Conservation (phyloP, 2,888 invertebrate species). For the Rhorus exstirpatorius region DNA sequence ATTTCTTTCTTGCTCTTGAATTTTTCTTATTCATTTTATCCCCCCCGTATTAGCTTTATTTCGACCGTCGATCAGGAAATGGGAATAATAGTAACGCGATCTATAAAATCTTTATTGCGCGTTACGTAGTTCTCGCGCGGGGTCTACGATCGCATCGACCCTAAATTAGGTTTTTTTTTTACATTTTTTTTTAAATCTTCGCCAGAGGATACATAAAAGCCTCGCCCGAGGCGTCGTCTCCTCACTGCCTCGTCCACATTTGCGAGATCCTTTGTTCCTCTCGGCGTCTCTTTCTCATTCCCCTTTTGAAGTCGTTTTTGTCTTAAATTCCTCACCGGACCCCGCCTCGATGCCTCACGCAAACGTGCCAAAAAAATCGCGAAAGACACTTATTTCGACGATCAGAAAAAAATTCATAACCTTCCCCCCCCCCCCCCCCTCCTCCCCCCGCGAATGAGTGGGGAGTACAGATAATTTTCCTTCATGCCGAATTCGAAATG, state of each 20-base stretch:
- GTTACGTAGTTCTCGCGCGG: no score
- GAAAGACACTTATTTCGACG: slow-evolving; percentile 40
- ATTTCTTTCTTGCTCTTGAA: slow-evolving; percentile 26
- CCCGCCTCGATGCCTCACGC: slow-evolving; percentile 63
- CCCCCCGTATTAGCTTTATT: no score
- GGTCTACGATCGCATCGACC: no score
- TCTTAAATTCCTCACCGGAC: slow-evolving; percentile 45
- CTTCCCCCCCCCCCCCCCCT: not conserved
- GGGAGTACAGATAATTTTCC: not conserved
- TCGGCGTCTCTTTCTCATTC: slow-evolving; percentile 47
- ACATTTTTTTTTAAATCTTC: slow-evolving; percentile 9
- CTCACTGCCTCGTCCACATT: slow-evolving; percentile 12
- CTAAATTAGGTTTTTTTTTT: no score
- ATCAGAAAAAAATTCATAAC: slow-evolving; percentile 29
- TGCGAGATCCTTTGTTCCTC: slow-evolving; percentile 64
- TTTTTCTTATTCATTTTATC: no score
- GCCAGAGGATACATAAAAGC: not conserved
- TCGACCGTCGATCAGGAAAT: slow-evolving; percentile 46
- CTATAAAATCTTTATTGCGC: slow-evolving; percentile 2
- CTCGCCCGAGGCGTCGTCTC: slow-evolving; percentile 37
- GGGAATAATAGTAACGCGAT: not conserved
- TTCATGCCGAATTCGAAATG: not conserved
- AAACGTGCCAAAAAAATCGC: slow-evolving; percentile 48
- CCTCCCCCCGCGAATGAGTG: not conserved
- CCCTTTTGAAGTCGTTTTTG: slow-evolving; percentile 28